Evolutionary conservation across 2,888 invertebrate species (phyloP).

Genomic region (Caenorhabditis angaria): DNA sequence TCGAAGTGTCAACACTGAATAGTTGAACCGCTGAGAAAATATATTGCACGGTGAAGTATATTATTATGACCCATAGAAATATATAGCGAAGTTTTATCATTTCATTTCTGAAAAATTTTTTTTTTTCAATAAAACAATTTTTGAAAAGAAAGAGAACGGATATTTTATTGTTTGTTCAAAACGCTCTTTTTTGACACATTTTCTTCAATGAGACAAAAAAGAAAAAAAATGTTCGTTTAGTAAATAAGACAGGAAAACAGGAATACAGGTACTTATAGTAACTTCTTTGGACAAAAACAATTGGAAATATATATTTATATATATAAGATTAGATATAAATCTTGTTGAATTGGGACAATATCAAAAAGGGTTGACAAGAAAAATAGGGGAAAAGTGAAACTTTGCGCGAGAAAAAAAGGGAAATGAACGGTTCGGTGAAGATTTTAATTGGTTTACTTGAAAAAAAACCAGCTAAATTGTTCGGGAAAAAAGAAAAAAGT

Average conservation of each 20-base stretch:
- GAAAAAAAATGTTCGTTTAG: too few species aligned
- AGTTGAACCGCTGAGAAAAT: constrained; percentile 21
- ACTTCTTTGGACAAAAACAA: neutral
- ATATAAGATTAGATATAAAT: neutral
- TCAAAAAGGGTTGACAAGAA: neutral
- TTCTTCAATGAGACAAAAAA: constrained; percentile 8
- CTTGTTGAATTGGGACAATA: neutral
- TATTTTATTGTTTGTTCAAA: constrained; percentile 6
- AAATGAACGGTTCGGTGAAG: neutral
- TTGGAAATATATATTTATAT: neutral
- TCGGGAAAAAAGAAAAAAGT: neutral
- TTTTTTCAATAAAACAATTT: constrained; percentile 9
- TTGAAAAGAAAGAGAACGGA: constrained; percentile 8
- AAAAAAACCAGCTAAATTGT: neutral
- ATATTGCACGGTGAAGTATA: constrained; percentile 32
- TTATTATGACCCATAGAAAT: constrained; percentile 20
- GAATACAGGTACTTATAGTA: too few species aligned
- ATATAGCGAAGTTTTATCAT: constrained; percentile 1
- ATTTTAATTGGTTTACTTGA: neutral
- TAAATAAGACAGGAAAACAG: too few species aligned
- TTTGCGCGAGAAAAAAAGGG: neutral
- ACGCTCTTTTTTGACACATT: constrained; percentile 29
- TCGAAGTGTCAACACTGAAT: constrained; percentile 23
- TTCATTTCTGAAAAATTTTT: constrained; percentile 6
- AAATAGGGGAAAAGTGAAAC: neutral